Base-by-base conservation (phyloP, 2,888 invertebrate genomes). In the Metalampra italica region DNA sequence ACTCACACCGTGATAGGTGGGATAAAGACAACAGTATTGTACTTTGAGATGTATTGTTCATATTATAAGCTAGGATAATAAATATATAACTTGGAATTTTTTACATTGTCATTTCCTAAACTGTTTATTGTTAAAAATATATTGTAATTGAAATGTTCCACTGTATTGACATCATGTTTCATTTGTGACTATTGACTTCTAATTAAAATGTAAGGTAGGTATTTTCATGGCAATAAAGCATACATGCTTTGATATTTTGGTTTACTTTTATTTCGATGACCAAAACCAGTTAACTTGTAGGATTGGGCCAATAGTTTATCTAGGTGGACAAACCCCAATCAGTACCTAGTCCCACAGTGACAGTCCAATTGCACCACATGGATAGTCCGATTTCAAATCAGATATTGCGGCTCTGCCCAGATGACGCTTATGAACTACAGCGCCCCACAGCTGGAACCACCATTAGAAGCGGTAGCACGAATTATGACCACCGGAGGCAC, bases 11-110 rank as follows among this genome's bases (percentile, higher is more conserved):
- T 22, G 90, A 89, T 49, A 70, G 71, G 59, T 90, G 90, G 90
- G 90, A 90, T 50, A 84, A 88, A 68, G 89, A 90, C 39, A 82
- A 55, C 57, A 90, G 90, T 59, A 82, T 90, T 76, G 81, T 90
- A 14, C 81, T 90, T 54, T 86, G 59, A 75, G 52, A 42, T 44
- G 38, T 43, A 30, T 29, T 39, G 32, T 15, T 43, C 30, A 37
- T 40, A 48, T 15, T 41, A 45, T 45, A 49, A 49, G 45, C 38
- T 49, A 45, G 42, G 12, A 29, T 45, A 40, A 41, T n/a, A n/a
- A n/a, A n/a, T n/a, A 37, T 41, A 30, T 45, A 42, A 43, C 42
- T 51, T 51, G 22, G 43, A 42, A 34, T 45, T 45, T 29, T 53
- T 51, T 53, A 53, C 51, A 44, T 47, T 46, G 38, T 45, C 36